Base-by-base conservation (phyloP, 2,797 vertebrate species). In the Acanthornis magna region DNA sequence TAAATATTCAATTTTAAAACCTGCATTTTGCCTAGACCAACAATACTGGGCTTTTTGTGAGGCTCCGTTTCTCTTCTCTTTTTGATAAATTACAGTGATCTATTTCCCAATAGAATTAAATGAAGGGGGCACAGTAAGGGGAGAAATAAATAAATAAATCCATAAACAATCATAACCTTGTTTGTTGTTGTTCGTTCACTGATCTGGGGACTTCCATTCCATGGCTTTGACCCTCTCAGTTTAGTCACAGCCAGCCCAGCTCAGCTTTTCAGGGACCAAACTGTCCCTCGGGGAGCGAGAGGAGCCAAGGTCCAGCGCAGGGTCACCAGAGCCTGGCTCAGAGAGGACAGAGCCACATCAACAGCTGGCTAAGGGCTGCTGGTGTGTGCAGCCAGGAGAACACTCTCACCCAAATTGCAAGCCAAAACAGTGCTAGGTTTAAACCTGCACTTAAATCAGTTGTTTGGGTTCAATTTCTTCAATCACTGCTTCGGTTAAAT, bases 231-330 rank as follows among this genome's bases (percentile, higher is more conserved):
- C 27, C 38, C 42, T 60, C 72, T 7, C 53, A 34, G 38, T 48
- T 61, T 43, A 48, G 53, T 53, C 54, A 57, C 5, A 10, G 40
- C 23, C 32, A 74, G 47, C 29, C 34, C 53, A 81, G 50, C 11
- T 53, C 40, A 60, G 23, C 23, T 77, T n/a, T 55, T 23, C 30
- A 61, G 42, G 32, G 22, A 40, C n/a, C 26, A n/a, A 43, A 42
- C 12, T 1, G 1, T 25, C 18, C 57, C 63, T 42, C 25, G 1
- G n/a, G 22, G 70, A 55, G 47, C 2, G 1, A 4, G 50, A 47
- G 42, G 42, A 47, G 40, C 25, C 61, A 8, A n/a, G 42, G 20
- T 55, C 32, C 10, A 20, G 45, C 6, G 20, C 18, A 38, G 36
- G 6, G 14, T 25, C 17, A 36, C 26, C 30, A 19, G 26, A 47